Evolutionary conservation across 2,888 invertebrate species (phyloP).

Genomic region (Slavum lentiscoides): DNA sequence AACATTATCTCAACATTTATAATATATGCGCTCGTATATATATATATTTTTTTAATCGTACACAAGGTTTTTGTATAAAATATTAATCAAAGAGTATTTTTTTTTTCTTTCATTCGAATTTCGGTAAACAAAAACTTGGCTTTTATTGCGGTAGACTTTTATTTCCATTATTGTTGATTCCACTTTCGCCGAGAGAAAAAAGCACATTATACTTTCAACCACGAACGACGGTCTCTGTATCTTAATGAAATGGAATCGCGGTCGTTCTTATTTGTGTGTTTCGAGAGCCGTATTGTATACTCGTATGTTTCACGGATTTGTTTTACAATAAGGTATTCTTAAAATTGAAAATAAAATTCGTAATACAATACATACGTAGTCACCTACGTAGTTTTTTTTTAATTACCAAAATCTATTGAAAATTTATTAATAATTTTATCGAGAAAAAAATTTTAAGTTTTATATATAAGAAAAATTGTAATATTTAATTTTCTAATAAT

Average conservation of each 20-base stretch:
- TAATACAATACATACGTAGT: no score
- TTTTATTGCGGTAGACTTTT: background rate
- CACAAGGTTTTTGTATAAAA: background rate
- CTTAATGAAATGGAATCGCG: background rate
- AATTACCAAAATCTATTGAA: no score
- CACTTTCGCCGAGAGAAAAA: background rate
- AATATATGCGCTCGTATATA: background rate
- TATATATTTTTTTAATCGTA: no score
- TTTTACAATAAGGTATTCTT: no score
- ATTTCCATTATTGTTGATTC: background rate
- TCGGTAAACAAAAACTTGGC: background rate
- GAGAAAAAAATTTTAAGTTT: no score
- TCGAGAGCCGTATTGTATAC: background rate
- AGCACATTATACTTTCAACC: background rate
- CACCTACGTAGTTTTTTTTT: no score
- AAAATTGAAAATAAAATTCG: background rate
- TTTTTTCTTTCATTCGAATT: background rate
- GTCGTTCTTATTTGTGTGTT: background rate
- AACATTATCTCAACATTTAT: background rate
- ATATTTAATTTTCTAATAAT: no score
- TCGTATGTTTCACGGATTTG: background rate
- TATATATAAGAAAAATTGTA: no score
- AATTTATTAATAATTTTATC: no score
- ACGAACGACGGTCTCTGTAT: no score
- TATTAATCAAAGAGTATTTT: slow-evolving; percentile 18